Percentiles rank a stretch among this genome's conserved stretches.
Conservation (phyloP, 1,140 invertebrate species). For the Sitophilus oryzae region DNA sequence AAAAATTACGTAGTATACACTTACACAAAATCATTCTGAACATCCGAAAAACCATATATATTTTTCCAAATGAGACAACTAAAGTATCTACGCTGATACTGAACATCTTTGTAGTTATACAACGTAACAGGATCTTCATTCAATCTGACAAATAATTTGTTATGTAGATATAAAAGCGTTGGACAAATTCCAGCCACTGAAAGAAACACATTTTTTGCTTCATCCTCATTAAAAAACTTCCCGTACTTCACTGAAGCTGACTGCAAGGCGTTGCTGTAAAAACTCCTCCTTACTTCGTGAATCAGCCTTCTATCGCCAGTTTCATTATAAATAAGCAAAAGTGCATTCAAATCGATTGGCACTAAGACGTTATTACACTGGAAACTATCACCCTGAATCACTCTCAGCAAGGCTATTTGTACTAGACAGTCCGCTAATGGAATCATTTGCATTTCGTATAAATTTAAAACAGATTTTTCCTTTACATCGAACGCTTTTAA, state of each 20-base stretch:
- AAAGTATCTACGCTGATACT: slow-evolving; percentile 30
- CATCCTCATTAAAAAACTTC: slow-evolving; percentile 20
- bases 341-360: slow-evolving; percentile 20
- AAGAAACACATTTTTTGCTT: neutral
- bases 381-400: neutral
- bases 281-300: slow-evolving; percentile 22
- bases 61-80: slow-evolving; percentile 36
- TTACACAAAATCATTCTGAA: slow-evolving; percentile 34
- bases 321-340: slow-evolving; percentile 15
- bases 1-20: too few species aligned
- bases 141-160: slow-evolving; percentile 21
- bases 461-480: neutral
- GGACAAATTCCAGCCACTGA: slow-evolving; percentile 9
- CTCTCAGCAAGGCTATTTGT: slow-evolving; percentile 10
- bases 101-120: slow-evolving; percentile 30
- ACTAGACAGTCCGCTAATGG: slow-evolving; percentile 14
- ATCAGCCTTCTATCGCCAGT: slow-evolving; percentile 20
- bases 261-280: slow-evolving; percentile 21
- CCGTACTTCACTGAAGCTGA: slow-evolving; percentile 16
- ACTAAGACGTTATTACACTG: slow-evolving; percentile 14
- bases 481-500: neutral
- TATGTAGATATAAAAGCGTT: slow-evolving; percentile 1
- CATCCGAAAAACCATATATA: slow-evolving; percentile 30
- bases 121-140: slow-evolving; percentile 19
- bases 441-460: slow-evolving; percentile 14